A percentile compares a stretch with the other conserved stretches of the same genome.
Evolutionary conservation across 2,888 invertebrate species (phyloP).

Genomic region (Doris montereyensis): DNA sequence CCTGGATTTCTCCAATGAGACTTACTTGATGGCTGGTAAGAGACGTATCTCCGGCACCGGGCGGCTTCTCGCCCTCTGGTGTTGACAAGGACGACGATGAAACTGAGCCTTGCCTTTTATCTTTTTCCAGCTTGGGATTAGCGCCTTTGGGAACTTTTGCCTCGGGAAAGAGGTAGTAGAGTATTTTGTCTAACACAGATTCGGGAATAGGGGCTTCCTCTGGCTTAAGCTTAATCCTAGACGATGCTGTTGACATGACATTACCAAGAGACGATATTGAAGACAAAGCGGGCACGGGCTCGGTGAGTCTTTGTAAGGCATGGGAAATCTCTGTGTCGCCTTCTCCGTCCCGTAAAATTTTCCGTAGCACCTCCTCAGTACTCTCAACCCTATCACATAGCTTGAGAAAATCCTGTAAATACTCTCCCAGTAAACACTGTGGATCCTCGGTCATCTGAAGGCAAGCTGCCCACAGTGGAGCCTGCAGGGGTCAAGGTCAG

Average conservation of each 20-base stretch:
- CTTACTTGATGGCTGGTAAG: slow-evolving; percentile 5
- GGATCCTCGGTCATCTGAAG: slow-evolving; percentile 79
- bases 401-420: slow-evolving; percentile 81
- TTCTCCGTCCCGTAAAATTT: slow-evolving; percentile 62
- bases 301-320: slow-evolving; percentile 81
- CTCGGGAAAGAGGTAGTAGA: slow-evolving; percentile 90
- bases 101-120: neutral
- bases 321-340: slow-evolving; percentile 60
- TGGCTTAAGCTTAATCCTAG: slow-evolving; percentile 56
- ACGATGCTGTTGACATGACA: slow-evolving; percentile 62
- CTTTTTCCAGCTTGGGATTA: neutral
- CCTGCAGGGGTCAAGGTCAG: slow-evolving; percentile 88
- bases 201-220: slow-evolving; percentile 85
- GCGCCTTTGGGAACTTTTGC: slow-evolving; percentile 75
- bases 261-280: slow-evolving; percentile 63
- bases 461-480: slow-evolving; percentile 82
- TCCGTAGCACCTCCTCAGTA: slow-evolving; percentile 77
- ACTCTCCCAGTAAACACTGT: slow-evolving; percentile 84
- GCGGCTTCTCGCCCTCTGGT: slow-evolving; percentile 10
- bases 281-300: slow-evolving; percentile 75
- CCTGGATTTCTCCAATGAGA: slow-evolving; percentile 32
- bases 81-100: slow-evolving; percentile 13
- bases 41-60: slow-evolving; percentile 2
- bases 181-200: slow-evolving; percentile 81
- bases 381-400: slow-evolving; percentile 75